Conservation (phyloP, 2,888 invertebrate species). For the Scaptomyza flava region DNA sequence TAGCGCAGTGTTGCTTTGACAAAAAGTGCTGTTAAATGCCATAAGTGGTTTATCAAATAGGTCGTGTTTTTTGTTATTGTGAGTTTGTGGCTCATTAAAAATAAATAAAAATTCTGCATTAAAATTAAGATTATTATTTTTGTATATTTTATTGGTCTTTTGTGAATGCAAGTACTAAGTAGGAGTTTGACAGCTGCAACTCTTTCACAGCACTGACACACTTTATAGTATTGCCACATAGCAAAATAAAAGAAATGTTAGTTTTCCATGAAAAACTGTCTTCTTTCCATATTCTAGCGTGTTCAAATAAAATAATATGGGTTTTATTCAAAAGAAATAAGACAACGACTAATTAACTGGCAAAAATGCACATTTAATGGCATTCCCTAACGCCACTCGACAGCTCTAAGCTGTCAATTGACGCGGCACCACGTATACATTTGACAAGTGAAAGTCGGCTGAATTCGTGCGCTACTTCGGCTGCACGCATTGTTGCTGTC, state of each 20-base stretch:
- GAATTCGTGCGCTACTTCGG: conserved; percentile 57
- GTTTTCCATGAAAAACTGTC: not conserved
- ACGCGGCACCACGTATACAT: conserved; percentile 72
- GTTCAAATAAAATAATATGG: not conserved
- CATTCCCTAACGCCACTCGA: conserved; percentile 6
- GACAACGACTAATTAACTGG: too few relatives aligned
- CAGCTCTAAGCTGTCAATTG: conserved; percentile 58
- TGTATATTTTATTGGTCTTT: too few relatives aligned
- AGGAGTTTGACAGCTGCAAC: conserved; percentile 25
- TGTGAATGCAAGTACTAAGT: not conserved
- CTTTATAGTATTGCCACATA: conserved; percentile 15
- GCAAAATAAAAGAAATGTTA: not conserved
- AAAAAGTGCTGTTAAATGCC: conserved; percentile 18
- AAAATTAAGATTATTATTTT: not conserved
- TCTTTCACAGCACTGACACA: conserved; percentile 3
- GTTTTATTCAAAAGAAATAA: not conserved
- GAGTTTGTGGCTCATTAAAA: not conserved
- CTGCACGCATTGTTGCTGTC: conserved; percentile 38
- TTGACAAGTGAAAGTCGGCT: conserved; percentile 71
- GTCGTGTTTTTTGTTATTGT: not conserved
- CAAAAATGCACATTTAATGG: not conserved
- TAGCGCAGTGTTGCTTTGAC: conserved; percentile 36
- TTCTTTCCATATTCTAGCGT: not conserved
- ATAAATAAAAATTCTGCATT: not conserved
- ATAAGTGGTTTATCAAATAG: not conserved